phyloP scores from a whole-genome alignment of 2,888 invertebrate species.

The Agrotis clavis region DNA sequence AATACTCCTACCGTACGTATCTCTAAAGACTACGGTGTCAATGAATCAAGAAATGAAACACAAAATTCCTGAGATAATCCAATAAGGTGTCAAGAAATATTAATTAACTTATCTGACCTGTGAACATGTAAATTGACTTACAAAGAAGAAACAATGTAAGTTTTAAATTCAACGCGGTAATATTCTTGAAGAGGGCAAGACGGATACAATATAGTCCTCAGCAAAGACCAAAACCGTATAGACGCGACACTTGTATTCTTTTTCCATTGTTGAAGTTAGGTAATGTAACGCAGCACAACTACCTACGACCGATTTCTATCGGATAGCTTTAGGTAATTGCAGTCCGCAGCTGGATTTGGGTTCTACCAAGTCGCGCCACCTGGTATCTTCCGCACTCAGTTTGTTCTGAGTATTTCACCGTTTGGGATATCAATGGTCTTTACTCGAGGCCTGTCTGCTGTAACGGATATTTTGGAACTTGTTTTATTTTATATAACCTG shows the following conservation, averaged over 20 bases:
- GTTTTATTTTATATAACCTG: too few relatives aligned
- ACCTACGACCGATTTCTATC: neutral
- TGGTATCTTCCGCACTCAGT: too few relatives aligned
- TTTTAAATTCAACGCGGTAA: conserved; percentile 40
- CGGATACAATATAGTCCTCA: conserved; percentile 4
- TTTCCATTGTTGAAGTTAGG: neutral
- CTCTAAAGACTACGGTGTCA: neutral
- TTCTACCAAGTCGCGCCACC: neutral
- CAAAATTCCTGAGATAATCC: neutral
- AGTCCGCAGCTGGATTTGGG: neutral
- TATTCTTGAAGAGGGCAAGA: conserved; percentile 26
- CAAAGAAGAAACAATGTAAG: conserved; percentile 27
- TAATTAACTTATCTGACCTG: conserved; percentile 19
- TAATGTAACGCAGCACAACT: neutral
- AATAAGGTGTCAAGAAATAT: conserved; percentile 7
- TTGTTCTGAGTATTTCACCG: neutral
- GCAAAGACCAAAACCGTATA: conserved; percentile 3
- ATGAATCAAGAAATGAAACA: neutral
- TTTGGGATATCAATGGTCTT: neutral
- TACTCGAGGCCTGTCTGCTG: neutral
- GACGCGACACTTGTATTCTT: conserved; percentile 1
- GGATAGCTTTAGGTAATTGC: neutral
- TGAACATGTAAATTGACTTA: conserved; percentile 38
- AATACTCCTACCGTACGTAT: neutral
- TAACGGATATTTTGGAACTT: neutral